phyloP scores from a whole-genome alignment of 2,113 vertebrate genomes.

The Phodopus roborovskii region DNA sequence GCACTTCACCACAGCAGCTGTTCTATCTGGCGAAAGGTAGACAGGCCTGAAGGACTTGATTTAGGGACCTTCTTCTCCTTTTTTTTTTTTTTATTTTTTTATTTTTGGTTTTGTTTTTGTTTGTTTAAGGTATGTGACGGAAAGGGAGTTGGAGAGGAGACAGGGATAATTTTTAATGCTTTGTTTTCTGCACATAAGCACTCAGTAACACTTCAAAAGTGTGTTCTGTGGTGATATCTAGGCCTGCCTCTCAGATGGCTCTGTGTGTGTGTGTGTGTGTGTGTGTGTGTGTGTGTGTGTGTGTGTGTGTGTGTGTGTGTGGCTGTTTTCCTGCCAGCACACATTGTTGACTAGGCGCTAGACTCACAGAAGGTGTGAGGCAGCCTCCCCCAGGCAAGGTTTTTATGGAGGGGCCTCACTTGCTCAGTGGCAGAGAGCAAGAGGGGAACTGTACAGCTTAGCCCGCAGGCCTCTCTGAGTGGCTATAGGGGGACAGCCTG shows the following conservation, averaged over 20 bases:
- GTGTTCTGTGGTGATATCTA: neutral
- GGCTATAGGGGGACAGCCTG: neutral
- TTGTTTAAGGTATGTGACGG: neutral
- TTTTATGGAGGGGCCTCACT: neutral
- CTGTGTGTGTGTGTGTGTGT: too few relatives aligned
- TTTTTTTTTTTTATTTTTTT: too few relatives aligned
- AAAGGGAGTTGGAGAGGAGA: neutral
- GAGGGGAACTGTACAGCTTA: neutral
- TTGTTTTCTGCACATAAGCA: neutral
- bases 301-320: rapidly evolving
- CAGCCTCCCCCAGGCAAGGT: neutral
- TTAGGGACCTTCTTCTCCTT: neutral
- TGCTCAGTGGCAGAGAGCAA: neutral
- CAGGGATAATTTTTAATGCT: rapidly evolving
- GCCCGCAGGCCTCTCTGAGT: neutral
- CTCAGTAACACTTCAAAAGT: rapidly evolving
- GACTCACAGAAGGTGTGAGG: neutral
- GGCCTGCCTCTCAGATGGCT: neutral
- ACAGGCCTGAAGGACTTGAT: rapidly evolving
- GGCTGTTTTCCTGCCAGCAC: neutral
- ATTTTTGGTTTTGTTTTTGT: neutral
- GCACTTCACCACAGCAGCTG: rapidly evolving
- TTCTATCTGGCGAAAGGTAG: neutral
- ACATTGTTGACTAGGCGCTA: neutral
- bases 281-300: too few relatives aligned